A percentile compares a stretch with the other conserved stretches of the same genome.
phyloP scores from a whole-genome alignment of 2,797 vertebrate genomes.

The Thalassophryne amazonica region DNA sequence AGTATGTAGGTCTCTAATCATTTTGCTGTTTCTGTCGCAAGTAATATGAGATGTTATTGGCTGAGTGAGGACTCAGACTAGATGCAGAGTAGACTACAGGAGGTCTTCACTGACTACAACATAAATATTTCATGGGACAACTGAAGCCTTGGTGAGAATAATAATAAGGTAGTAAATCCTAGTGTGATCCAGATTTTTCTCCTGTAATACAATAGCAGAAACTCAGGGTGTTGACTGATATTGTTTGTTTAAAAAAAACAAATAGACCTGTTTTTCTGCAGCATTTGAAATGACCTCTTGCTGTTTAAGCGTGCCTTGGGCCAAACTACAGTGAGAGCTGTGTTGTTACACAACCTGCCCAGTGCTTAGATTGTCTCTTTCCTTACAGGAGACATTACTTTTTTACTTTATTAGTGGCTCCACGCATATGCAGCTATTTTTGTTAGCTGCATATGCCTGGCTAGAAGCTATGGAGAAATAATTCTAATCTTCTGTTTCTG shows the following conservation, averaged over 20 bases:
- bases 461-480: constrained; percentile 3
- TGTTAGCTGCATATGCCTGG: constrained; percentile 13
- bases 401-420: constrained; percentile 40
- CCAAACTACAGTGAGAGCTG: constrained; percentile 21
- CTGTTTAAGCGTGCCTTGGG: constrained; percentile 1
- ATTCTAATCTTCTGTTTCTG: constrained; percentile 1
- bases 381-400: constrained; percentile 11
- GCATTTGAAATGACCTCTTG: background rate
- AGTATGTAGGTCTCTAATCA: background rate
- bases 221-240: no score
- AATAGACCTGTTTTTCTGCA: background rate
- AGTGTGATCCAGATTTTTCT: no score
- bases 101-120: constrained; percentile 15
- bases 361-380: background rate
- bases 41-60: constrained; percentile 39
- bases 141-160: constrained; percentile 22
- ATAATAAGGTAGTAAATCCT: no score
- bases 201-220: no score
- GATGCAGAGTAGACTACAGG: constrained; percentile 26
- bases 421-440: constrained; percentile 49
- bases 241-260: no score
- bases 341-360: constrained; percentile 17
- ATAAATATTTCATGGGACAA: constrained; percentile 59
- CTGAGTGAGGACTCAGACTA: constrained; percentile 15
- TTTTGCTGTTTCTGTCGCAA: constrained; percentile 1